Conservation (phyloP, 1,140 invertebrate species). For the Hypsibius dujardini region DNA sequence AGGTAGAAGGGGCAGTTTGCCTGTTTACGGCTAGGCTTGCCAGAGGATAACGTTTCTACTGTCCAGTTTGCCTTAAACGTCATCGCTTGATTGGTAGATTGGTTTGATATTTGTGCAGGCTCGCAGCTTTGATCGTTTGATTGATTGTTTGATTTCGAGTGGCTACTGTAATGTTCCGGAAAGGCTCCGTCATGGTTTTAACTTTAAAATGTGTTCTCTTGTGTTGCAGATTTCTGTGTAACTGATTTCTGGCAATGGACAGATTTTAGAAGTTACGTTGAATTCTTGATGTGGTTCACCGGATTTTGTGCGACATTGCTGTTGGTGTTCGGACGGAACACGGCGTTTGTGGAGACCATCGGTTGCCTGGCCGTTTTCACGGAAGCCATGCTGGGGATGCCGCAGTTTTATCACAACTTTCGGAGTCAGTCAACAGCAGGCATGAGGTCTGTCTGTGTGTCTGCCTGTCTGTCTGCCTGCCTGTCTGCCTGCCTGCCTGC, state of each 20-base stretch:
- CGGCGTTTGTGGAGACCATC: conserved; percentile 64
- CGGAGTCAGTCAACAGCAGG: conserved; percentile 75
- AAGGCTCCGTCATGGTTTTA: too few species aligned
- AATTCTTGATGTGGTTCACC: conserved; percentile 73
- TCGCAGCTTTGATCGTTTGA: too few species aligned
- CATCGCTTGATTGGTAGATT: too few species aligned
- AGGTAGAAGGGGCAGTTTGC: too few species aligned
- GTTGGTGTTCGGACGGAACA: conserved; percentile 61
- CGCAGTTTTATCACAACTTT: conserved; percentile 74
- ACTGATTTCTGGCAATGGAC: conserved; percentile 94
- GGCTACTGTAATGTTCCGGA: too few species aligned
- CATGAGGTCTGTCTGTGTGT: conserved; percentile 57
- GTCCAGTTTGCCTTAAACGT: too few species aligned
- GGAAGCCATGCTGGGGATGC: conserved; percentile 83
- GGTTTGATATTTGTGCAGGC: too few species aligned
- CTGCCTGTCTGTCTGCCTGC: too few species aligned
- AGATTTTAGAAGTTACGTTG: conserved; percentile 84
- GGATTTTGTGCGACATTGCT: conserved; percentile 60
- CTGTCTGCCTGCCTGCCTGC: too few species aligned
- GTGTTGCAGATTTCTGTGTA: conserved; percentile 29
- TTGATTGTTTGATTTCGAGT: too few species aligned
- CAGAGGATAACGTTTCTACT: too few species aligned
- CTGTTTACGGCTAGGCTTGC: too few species aligned
- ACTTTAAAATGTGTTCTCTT: not conserved
- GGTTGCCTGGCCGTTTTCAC: conserved; percentile 85